Conservation (phyloP, 2,888 invertebrate species). For the Philereme transversata region DNA sequence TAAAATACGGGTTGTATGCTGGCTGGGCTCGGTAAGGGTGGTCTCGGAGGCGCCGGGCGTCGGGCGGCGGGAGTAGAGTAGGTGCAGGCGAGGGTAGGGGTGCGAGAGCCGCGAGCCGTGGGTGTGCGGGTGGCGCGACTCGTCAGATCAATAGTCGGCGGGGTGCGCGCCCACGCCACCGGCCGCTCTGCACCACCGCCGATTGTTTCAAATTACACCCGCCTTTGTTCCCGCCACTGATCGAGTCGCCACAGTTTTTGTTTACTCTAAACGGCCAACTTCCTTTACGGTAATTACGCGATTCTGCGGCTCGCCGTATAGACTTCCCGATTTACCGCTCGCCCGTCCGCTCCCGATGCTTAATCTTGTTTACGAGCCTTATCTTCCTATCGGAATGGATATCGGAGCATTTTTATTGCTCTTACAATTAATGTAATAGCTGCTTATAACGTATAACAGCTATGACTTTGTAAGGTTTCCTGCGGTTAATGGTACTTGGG, state of each 20-base stretch:
- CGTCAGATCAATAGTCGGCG: conserved; percentile 82
- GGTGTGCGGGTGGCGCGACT: conserved; percentile 57
- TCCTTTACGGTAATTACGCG: conserved; percentile 82
- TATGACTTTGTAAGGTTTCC: conserved; percentile 33
- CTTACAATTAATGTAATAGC: conserved; percentile 37
- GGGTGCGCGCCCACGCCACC: conserved; percentile 73
- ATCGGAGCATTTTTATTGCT: conserved; percentile 36
- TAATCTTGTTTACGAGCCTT: conserved; percentile 57
- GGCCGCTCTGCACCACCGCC: conserved; percentile 74
- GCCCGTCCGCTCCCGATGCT: conserved; percentile 42
- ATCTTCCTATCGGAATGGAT: conserved; percentile 38
- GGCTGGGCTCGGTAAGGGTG: conserved; percentile 49
- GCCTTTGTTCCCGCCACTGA: conserved; percentile 81
- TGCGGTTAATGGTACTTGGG: conserved; percentile 25
- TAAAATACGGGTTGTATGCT: conserved; percentile 77
- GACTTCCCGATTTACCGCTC: conserved; percentile 62
- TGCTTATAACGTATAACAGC: conserved; percentile 26
- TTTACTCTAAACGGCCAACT: conserved; percentile 78
- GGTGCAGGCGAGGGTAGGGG: conserved; percentile 42
- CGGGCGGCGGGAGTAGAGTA: conserved; percentile 46
- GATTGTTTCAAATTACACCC: conserved; percentile 83
- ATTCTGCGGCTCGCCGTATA: conserved; percentile 69
- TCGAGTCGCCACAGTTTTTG: conserved; percentile 80
- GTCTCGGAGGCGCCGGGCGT: conserved; percentile 46
- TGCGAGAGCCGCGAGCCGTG: conserved; percentile 43